Base-by-base conservation (phyloP, 2,888 invertebrate genomes). In the Drosophila barbarae region DNA sequence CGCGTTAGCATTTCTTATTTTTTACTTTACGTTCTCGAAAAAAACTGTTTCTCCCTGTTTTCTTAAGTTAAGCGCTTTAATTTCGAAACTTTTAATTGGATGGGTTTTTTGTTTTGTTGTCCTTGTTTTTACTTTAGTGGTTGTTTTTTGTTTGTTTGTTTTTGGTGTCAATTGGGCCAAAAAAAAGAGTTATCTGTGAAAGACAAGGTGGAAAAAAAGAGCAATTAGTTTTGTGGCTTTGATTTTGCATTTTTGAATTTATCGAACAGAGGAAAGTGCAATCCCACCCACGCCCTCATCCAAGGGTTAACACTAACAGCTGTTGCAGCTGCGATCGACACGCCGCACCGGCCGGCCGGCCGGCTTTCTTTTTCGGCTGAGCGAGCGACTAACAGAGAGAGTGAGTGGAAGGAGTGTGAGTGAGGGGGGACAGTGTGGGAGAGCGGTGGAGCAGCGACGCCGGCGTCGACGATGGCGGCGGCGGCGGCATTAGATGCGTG, bases 141-240 rank as follows among this genome's bases (percentile, higher is more conserved):
- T 52, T 58, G 21, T 21, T 21, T 21, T 28, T 42, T 28, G 18
- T 41, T 38, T 35, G 26, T 52, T 68, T 42, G 39, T 60, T 49
- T 69, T 41, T 68, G 63, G 74, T 74, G 68, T 73, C 71, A 75
- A 76, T 81, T 77, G 78, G 71, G 76, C 76, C 82, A 81, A 84
- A 77, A 69, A 55, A 65, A 66, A 78, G 73, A 55, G 55, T 69
- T 76, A 78, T 77, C 84, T 84, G 84, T 26, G 72, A 66, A 39
- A 57, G 50, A 67, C 42, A 65, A 21, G 44, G 59, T 26, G 49
- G 34, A 51, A 35, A 65, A 58, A 58, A 35, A 65, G 35, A 47
- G 50, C 23, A 64, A 64, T 61, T 61, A 61, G 61, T 63, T 63
- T 28, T 42, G 34, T 30, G 60, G 32, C 32, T 34, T 10, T n/a